Percentiles rank a stretch among this genome's conserved stretches.
These are phyloP conservation scores for Trileptium ribeirensis DNA, from an alignment of 2,888 invertebrate species.

Conservation along the genomic window DNA sequence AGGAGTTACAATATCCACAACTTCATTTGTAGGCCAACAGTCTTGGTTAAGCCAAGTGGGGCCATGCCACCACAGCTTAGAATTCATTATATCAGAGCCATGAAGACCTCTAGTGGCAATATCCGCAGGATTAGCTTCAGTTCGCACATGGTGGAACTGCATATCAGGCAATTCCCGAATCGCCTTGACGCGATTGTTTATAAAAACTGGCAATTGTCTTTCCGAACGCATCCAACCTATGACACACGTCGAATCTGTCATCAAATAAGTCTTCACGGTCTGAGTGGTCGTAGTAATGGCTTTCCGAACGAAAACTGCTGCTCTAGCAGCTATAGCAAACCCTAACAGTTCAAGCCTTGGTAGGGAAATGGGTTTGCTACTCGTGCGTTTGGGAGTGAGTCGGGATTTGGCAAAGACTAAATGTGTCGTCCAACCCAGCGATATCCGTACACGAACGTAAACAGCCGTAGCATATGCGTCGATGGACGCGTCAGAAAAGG, in stretches of 20 bases:
- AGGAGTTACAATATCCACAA: no score
- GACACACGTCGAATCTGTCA: constrained; percentile 33
- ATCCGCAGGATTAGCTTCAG: constrained; percentile 44
- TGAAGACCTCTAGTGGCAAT: constrained; percentile 37
- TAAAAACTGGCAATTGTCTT: constrained; percentile 28
- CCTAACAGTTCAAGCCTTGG: constrained; percentile 30
- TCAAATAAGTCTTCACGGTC: no score
- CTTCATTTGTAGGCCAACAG: no score
- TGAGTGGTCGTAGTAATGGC: no score
- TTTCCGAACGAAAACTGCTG: constrained; percentile 25
- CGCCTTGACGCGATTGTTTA: constrained; percentile 40
- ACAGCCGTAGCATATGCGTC: constrained; percentile 35
- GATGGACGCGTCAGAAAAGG: constrained; percentile 38
- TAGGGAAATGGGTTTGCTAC: no score
- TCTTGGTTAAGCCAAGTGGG: constrained; percentile 41
- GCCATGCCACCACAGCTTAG: constrained; percentile 40
- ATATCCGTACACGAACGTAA: constrained; percentile 26
- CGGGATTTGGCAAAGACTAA: constrained; percentile 31
- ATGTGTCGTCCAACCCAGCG: neutral
- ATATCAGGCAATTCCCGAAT: constrained; percentile 13
- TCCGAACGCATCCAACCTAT: constrained; percentile 35
- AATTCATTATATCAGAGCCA: constrained; percentile 20
- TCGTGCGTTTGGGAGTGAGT: constrained; percentile 38
- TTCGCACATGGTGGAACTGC: constrained; percentile 39
- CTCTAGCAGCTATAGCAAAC: constrained; percentile 13